phyloP scores from a whole-genome alignment of 2,113 vertebrate species.

The Gila orcuttii region DNA sequence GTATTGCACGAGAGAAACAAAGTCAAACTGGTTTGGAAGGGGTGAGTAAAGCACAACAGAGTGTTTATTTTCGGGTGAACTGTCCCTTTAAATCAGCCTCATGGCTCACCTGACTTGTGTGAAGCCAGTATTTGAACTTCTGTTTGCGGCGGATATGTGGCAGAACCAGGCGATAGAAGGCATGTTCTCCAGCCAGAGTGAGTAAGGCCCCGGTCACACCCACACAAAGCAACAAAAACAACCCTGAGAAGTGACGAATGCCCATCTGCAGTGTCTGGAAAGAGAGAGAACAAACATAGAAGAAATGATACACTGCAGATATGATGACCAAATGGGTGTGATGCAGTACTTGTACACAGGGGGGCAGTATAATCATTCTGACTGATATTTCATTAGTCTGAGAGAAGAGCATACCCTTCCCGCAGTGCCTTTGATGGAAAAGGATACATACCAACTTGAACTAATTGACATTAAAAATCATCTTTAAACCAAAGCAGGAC shows the following conservation, averaged over 20 bases:
- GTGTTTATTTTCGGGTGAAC: not conserved
- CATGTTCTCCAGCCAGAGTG: conserved; percentile 82
- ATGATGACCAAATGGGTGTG: not conserved
- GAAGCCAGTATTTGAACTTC: conserved; percentile 89
- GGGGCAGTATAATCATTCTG: conserved; percentile 48
- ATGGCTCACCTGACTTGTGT: conserved; percentile 87
- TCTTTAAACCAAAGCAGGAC: conserved; percentile 47
- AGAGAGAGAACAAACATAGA: not conserved
- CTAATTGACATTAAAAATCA: conserved; percentile 51
- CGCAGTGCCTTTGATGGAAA: conserved; percentile 28
- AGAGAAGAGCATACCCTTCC: conserved; percentile 9
- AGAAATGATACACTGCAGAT: not conserved
- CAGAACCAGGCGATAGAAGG: conserved; percentile 83
- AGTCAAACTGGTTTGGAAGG: too few relatives aligned
- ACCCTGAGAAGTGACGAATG: conserved; percentile 88
- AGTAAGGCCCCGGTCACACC: conserved; percentile 86
- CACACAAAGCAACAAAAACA: conserved; percentile 87
- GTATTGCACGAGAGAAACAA: not conserved
- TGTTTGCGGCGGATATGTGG: conserved; percentile 83
- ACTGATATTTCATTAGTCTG: not conserved
- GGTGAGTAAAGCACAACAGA: not conserved
- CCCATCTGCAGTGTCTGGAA: conserved; percentile 93
- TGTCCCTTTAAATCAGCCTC: not conserved
- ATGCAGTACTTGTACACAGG: conserved; percentile 27
- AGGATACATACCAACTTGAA: conserved; percentile 51